Conservation (phyloP, 2,797 vertebrate species). For the Nyctibius grandis region DNA sequence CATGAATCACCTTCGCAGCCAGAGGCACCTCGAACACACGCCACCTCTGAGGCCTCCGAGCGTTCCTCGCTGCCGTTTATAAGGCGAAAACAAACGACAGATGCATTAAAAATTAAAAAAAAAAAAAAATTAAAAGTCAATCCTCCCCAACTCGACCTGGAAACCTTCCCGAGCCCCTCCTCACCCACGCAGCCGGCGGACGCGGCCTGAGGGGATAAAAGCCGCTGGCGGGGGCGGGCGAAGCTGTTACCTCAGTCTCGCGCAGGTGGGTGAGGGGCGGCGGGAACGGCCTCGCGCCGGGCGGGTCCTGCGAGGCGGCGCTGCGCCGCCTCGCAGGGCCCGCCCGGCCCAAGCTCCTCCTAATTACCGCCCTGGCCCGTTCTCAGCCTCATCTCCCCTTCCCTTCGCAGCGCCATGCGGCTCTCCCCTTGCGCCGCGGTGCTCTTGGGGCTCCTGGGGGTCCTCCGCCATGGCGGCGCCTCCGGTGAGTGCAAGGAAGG, state of each 20-base stretch:
- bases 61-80: background rate
- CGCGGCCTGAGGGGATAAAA: background rate
- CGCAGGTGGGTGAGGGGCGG: background rate
- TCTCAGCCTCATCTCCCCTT: accelerated
- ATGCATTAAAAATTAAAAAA: background rate
- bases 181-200: no score
- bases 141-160: background rate
- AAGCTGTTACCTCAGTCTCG: accelerated
- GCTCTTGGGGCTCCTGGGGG: background rate
- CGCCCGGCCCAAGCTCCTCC: background rate
- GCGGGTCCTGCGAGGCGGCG: background rate
- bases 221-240: accelerated
- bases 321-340: background rate
- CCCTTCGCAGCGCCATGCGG: background rate
- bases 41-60: background rate
- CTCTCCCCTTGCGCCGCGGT: accelerated
- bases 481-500: background rate
- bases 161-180: background rate
- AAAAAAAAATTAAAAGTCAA: background rate
- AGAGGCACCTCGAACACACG: background rate
- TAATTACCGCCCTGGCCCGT: accelerated
- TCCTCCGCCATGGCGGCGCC: background rate
- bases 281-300: accelerated
- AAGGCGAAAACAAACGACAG: background rate
- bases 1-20: background rate